These are phyloP conservation scores for Hartigia nigra DNA, from an alignment of 2,888 invertebrate genomes.

Conservation along the genomic window DNA sequence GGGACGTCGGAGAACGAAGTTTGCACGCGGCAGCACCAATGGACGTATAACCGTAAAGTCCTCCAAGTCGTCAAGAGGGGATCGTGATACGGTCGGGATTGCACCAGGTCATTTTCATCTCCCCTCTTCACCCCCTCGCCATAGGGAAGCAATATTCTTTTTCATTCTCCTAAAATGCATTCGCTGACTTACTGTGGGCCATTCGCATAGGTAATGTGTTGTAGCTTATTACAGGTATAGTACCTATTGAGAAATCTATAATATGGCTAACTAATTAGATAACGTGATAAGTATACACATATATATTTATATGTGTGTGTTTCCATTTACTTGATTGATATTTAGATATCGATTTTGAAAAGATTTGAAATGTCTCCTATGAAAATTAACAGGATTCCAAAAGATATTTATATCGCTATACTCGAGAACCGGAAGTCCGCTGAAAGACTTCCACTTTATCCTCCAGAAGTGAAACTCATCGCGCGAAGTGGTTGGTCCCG, in stretches of 20 bases:
- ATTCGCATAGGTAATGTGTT: not conserved
- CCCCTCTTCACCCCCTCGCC: not conserved
- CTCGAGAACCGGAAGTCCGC: not conserved
- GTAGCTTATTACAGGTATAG: not conserved
- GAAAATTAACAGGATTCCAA: not conserved
- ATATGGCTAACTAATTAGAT: not conserved
- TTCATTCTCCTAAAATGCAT: not conserved
- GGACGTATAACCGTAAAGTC: not conserved
- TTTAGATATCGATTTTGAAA: not conserved
- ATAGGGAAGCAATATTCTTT: not conserved
- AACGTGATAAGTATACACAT: not conserved
- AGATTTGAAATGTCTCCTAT: not conserved
- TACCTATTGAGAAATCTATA: not conserved
- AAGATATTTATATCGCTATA: not conserved
- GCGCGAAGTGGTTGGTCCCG: not conserved
- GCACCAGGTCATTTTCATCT: not conserved
- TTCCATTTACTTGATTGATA: not conserved
- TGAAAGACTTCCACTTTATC: not conserved
- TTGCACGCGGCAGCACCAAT: not conserved
- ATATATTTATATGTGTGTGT: not conserved
- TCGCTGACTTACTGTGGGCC: not conserved
- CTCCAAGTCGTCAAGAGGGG: not conserved
- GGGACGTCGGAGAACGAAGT: not conserved
- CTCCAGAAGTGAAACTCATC: not conserved
- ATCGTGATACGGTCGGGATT: not conserved